Evolutionary conservation across 2,888 invertebrate genomes (phyloP).

Genomic region (Caenorhabditis virilis): DNA sequence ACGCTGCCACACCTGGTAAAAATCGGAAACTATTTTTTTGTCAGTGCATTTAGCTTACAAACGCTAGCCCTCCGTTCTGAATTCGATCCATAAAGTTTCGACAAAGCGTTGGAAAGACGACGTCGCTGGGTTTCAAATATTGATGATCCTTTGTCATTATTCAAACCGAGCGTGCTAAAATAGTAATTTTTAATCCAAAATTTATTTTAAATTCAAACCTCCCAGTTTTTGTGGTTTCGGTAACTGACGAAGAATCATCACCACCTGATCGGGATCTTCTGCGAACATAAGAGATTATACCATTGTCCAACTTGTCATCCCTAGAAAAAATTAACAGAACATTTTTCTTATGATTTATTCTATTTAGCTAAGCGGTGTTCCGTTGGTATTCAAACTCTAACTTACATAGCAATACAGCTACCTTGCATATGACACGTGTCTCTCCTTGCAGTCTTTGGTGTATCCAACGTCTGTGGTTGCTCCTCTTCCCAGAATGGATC

Average conservation of each 20-base stretch:
- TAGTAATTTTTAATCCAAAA: no score
- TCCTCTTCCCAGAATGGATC: slow-evolving; percentile 51
- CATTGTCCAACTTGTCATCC: slow-evolving; percentile 35
- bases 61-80: slow-evolving; percentile 29
- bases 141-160: neutral
- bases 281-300: slow-evolving; percentile 19
- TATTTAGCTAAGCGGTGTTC: no score
- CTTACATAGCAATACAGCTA: slow-evolving; percentile 29
- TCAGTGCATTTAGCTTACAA: slow-evolving; percentile 16
- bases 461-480: slow-evolving; percentile 21
- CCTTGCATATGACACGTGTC: slow-evolving; percentile 21
- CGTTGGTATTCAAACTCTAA: no score
- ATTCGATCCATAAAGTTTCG: slow-evolving; percentile 10
- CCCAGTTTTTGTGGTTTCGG: slow-evolving; percentile 10
- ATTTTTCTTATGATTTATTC: no score
- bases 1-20: slow-evolving; percentile 26
- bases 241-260: slow-evolving; percentile 12
- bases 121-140: slow-evolving; percentile 1
- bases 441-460: slow-evolving; percentile 8
- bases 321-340: slow-evolving; percentile 5
- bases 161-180: slow-evolving; percentile 1
- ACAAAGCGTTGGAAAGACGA: slow-evolving; percentile 13
- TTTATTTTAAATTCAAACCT: neutral
- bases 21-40: no score
- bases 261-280: slow-evolving; percentile 15